Base-by-base conservation (phyloP, 2,888 invertebrate species). In the Pelosia muscerda region DNA sequence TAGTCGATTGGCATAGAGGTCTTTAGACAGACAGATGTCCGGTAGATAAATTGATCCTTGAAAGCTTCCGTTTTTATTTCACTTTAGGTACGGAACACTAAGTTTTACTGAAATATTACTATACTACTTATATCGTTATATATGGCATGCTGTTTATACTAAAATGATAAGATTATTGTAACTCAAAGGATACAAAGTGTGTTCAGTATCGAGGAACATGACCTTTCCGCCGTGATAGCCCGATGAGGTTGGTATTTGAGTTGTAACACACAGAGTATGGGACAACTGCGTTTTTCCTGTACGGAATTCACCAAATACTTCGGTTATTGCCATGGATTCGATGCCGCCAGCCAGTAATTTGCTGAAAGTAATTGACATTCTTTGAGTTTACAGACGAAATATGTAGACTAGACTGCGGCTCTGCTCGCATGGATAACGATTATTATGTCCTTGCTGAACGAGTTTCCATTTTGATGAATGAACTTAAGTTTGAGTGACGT, bases 281-380 rank as follows among this genome's bases (percentile, higher is more conserved):
- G 97, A 97, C 10, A 98, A 86, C 85, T 98, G 97, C 0, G 97
- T 97, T 90, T 98, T 98, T 22, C 97, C 98, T 1, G 97, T 97
- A 38, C 97, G 95, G 85, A 97, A 97, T 92, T 98, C 97, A 9
- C 97, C 97, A 88, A 97, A 98, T 10, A 96, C 97, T 93, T 98
- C 97, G 0, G 97, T 97, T 65, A 98, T 97, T 0, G 97, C 95
- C 97, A 97, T 97, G 9, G 97, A 97, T 90, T 98, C 97, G 64
- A 98, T 95, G 0, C 97, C 97, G 34, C 97, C 97, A 6, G 97
- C 97, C 59, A 97, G 86, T 31, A 98, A 90, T 86, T 97, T 97
- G 84, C 97, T 97, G 79, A 57, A 75, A 89, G 84, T 28, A 28
- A 60, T 42, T 49, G 49, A 23, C 22, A 23, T 54, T 22, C 1